Percentiles rank a stretch among this genome's conserved stretches.
Evolutionary conservation across 2,888 invertebrate genomes (phyloP).

Genomic region (Drosophila parthenogenetica): DNA sequence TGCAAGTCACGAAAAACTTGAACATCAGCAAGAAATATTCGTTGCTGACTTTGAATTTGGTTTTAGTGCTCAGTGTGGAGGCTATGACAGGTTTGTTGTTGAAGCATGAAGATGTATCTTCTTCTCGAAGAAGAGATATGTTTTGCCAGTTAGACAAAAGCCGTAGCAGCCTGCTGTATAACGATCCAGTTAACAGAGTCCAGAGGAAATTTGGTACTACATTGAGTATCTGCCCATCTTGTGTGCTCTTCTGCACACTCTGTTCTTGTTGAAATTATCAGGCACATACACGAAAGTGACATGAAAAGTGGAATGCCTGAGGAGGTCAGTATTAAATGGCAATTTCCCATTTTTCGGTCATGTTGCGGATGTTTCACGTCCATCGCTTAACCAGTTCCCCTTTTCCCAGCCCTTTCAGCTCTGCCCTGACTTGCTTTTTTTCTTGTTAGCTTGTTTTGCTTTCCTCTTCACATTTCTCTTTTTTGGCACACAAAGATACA

Average conservation of each 20-base stretch:
- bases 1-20: constrained; percentile 18
- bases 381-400: constrained; percentile 20
- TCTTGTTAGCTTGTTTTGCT: neutral
- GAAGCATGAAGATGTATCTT: too few relatives aligned
- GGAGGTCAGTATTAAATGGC: constrained; percentile 48
- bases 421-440: neutral
- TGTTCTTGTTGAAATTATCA: constrained; percentile 37
- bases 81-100: neutral
- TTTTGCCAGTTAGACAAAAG: too few relatives aligned
- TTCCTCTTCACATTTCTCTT: neutral
- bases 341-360: constrained; percentile 59
- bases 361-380: constrained; percentile 44
- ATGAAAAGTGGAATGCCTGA: constrained; percentile 3
- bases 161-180: too few relatives aligned
- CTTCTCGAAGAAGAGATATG: too few relatives aligned
- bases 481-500: constrained; percentile 2
- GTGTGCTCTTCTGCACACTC: neutral
- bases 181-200: too few relatives aligned
- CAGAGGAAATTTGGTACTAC: too few relatives aligned
- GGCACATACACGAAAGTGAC: constrained; percentile 2
- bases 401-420: neutral
- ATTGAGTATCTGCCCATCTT: neutral
- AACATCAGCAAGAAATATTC: constrained; percentile 27
- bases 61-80: constrained; percentile 3
- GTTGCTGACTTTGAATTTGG: constrained; percentile 35